A percentile compares a stretch with the other conserved stretches of the same genome.
Conservation (phyloP, 1,140 invertebrate genomes). For the Rhagoletis zephyria region DNA sequence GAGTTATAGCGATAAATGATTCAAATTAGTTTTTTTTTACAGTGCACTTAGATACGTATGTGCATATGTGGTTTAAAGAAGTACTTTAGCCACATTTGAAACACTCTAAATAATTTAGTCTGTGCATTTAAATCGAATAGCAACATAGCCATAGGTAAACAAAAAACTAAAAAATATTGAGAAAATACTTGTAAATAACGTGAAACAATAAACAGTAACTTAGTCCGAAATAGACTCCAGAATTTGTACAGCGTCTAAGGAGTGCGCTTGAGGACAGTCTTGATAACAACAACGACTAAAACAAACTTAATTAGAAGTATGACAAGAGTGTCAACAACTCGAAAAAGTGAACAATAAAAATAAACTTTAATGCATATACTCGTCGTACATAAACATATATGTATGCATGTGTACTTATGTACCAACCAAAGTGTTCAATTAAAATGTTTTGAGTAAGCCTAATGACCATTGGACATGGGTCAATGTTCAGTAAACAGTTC, state of each 20-base stretch:
- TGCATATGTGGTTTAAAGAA: too few species aligned
- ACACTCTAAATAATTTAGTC: too few species aligned
- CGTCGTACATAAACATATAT: background rate
- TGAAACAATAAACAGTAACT: background rate
- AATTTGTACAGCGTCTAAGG: background rate
- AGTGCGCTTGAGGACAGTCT: too few species aligned
- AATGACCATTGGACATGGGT: slow-evolving; percentile 1
- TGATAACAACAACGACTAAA: background rate
- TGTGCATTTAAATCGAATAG: background rate
- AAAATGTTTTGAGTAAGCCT: background rate
- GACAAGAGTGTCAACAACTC: background rate
- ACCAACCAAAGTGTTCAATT: background rate
- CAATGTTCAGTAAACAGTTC: background rate
- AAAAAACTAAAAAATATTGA: background rate
- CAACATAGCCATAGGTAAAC: background rate
- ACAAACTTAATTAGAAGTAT: background rate
- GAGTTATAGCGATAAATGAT: too few species aligned
- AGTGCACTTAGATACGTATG: too few species aligned
- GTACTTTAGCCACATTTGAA: too few species aligned
- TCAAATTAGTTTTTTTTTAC: too few species aligned
- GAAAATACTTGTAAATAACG: background rate
- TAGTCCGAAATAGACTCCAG: background rate
- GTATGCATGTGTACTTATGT: background rate
- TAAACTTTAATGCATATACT: too few species aligned
- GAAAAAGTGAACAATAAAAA: background rate